phyloP scores from a whole-genome alignment of 1,140 invertebrate species.

The Drosophila novamexicana region DNA sequence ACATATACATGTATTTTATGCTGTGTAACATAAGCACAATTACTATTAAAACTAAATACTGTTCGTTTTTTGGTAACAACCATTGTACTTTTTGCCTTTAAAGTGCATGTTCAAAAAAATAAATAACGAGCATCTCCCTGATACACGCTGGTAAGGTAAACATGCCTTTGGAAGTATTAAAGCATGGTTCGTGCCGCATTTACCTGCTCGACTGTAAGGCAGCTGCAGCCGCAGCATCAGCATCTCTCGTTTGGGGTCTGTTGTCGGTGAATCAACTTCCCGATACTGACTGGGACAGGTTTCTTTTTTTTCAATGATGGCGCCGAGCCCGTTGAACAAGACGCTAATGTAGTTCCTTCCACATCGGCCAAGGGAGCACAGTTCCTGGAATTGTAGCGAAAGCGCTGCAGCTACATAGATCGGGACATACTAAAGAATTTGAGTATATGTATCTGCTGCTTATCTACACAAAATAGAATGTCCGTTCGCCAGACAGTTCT shows the following conservation, averaged over 20 bases:
- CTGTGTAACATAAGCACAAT: constrained; percentile 16
- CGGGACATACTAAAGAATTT: constrained; percentile 14
- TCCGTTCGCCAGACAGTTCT: constrained; percentile 13
- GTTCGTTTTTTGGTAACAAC: constrained; percentile 17
- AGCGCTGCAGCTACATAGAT: constrained; percentile 37
- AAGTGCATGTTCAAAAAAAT: constrained; percentile 34
- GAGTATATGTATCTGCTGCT: background rate
- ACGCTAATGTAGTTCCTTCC: constrained; percentile 77
- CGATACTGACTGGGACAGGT: constrained; percentile 61
- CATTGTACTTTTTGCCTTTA: constrained; percentile 26
- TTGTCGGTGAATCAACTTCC: constrained; percentile 59
- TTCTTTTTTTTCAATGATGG: constrained; percentile 69
- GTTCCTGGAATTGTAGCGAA: constrained; percentile 74
- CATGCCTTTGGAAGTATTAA: constrained; percentile 60
- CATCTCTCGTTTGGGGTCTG: constrained; percentile 5
- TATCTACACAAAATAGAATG: background rate
- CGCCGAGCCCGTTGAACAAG: constrained; percentile 78
- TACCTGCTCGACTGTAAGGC: constrained; percentile 48
- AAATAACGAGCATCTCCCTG: constrained; percentile 49
- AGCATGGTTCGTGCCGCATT: constrained; percentile 63
- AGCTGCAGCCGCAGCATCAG: constrained; percentile 12
- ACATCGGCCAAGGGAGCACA: constrained; percentile 65
- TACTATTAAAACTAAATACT: constrained; percentile 23
- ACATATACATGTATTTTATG: background rate
- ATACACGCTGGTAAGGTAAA: constrained; percentile 64